Evolutionary conservation across 2,113 vertebrate species (phyloP).

Genomic region (Grantiella picta): DNA sequence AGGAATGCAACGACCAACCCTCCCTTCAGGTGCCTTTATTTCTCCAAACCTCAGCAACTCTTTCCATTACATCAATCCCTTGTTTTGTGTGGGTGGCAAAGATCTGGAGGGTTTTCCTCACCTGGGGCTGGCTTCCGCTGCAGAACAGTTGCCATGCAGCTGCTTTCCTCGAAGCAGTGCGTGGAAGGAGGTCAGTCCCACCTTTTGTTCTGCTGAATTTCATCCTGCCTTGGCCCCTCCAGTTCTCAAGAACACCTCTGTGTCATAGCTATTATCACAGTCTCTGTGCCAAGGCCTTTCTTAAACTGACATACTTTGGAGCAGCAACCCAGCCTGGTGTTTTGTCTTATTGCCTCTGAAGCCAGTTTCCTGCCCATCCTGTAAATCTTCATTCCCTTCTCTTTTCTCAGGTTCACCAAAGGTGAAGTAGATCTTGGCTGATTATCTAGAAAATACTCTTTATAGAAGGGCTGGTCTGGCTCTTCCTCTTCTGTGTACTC

Average conservation of each 20-base stretch:
- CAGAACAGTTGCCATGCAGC: not conserved
- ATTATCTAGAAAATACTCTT: not conserved
- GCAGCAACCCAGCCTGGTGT: not conserved
- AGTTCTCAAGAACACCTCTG: not conserved
- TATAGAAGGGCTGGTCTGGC: not conserved
- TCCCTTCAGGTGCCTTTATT: not conserved
- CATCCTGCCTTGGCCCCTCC: not conserved
- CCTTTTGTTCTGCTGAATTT: not conserved
- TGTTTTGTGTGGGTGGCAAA: not conserved
- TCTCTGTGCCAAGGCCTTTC: not conserved
- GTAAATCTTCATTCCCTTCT: conserved; percentile 45
- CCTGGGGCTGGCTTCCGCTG: not conserved
- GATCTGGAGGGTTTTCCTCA: not conserved
- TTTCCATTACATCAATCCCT: not conserved
- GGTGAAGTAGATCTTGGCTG: not conserved
- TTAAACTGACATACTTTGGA: not conserved
- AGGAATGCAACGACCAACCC: not conserved
- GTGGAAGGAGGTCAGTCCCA: not conserved
- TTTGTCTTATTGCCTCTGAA: not conserved
- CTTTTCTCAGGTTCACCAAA: not conserved
- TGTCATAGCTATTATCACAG: not conserved
- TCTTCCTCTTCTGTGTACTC: not conserved
- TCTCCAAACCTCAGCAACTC: not conserved
- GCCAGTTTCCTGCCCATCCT: not conserved
- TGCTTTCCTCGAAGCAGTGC: not conserved